Percentiles rank a stretch among this genome's conserved stretches.
Conservation (phyloP, 2,113 vertebrate genomes). For the Heptranchias perlo region DNA sequence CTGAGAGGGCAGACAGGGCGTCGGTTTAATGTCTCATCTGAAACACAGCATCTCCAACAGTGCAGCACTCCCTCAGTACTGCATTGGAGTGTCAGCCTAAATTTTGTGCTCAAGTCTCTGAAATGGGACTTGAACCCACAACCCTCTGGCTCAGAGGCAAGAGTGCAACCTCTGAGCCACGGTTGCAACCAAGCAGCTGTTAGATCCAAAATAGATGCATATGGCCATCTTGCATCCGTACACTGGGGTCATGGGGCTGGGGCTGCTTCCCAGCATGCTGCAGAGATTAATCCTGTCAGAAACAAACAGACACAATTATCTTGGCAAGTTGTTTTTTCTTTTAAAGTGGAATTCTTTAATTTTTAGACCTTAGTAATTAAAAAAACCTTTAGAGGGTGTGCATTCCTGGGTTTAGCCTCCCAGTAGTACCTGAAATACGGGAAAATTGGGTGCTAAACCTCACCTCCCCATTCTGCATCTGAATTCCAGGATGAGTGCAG, state of each 20-base stretch:
- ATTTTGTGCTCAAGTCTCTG: too few relatives aligned
- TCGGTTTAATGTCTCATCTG: too few relatives aligned
- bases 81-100: too few relatives aligned
- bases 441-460: neutral
- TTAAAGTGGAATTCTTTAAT: neutral
- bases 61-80: too few relatives aligned
- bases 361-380: neutral
- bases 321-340: neutral
- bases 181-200: neutral
- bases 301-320: neutral
- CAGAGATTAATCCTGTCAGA: neutral
- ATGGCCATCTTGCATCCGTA: neutral
- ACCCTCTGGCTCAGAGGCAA: too few relatives aligned
- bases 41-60: too few relatives aligned
- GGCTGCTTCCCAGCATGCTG: neutral
- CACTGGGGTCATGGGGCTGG: neutral
- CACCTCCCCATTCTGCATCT: neutral
- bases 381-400: neutral
- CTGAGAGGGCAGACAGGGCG: too few relatives aligned
- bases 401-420: neutral
- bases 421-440: neutral
- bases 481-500: neutral
- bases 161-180: too few relatives aligned
- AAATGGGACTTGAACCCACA: too few relatives aligned
- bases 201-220: neutral